Conservation (phyloP, 2,113 vertebrate genomes). For the Otocyon megalotis region DNA sequence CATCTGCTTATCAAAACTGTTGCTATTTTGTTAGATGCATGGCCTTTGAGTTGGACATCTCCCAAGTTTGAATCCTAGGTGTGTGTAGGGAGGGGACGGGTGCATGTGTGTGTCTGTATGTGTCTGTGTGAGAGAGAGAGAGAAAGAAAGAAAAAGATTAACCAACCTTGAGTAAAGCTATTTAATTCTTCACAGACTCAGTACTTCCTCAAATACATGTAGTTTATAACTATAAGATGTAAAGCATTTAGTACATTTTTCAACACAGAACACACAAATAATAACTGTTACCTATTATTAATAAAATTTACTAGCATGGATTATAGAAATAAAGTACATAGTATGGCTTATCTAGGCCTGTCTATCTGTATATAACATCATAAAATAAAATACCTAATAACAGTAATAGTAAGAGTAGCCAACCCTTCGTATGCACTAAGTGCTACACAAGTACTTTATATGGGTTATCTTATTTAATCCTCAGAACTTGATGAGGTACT, state of each 20-base stretch:
- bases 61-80: background rate
- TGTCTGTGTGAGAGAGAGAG: no score
- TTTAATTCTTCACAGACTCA: conserved; percentile 40
- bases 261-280: background rate
- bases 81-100: fast-evolving
- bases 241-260: conserved; percentile 34
- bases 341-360: background rate
- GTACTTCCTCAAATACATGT: background rate
- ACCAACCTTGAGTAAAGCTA: conserved; percentile 11
- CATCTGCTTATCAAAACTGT: conserved; percentile 30
- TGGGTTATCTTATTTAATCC: conserved; percentile 22
- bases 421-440: background rate
- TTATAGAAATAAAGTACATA: conserved; percentile 26
- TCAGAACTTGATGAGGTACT: background rate
- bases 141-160: background rate
- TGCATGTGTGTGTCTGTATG: background rate
- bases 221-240: background rate
- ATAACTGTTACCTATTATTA: background rate
- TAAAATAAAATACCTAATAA: conserved; percentile 39
- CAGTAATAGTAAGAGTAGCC: background rate
- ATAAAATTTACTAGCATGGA: background rate
- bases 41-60: background rate
- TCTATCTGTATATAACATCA: background rate
- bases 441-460: background rate
- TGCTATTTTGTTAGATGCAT: background rate